phyloP scores from a whole-genome alignment of 2,888 invertebrate species.

The Trissolcus japonicus region DNA sequence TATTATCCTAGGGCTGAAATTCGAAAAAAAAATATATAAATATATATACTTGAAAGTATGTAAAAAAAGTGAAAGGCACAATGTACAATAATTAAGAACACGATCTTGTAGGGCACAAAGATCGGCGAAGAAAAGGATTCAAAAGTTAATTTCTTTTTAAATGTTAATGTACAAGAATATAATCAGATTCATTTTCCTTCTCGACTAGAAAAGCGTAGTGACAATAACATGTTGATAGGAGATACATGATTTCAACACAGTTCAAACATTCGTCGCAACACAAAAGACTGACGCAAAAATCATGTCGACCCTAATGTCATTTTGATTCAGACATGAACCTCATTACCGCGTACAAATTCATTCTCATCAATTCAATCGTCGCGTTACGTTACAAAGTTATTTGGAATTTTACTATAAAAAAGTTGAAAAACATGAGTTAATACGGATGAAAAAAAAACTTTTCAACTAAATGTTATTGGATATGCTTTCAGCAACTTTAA shows the following conservation, averaged over 20 bases:
- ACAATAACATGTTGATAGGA: slow-evolving; percentile 3
- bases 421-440: background rate
- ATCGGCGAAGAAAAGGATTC: background rate
- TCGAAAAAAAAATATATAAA: slow-evolving; percentile 27
- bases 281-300: background rate
- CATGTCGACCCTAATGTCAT: background rate
- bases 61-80: slow-evolving; percentile 27
- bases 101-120: background rate
- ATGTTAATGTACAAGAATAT: slow-evolving; percentile 10
- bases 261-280: slow-evolving; percentile 1
- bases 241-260: slow-evolving; percentile 1
- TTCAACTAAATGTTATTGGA: background rate
- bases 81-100: slow-evolving; percentile 2
- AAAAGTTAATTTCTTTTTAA: slow-evolving; percentile 1
- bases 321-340: background rate
- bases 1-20: slow-evolving; percentile 21
- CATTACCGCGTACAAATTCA: background rate
- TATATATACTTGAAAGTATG: slow-evolving; percentile 23
- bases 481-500: background rate
- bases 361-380: slow-evolving; percentile 1
- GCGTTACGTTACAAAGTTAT: background rate
- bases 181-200: slow-evolving; percentile 23
- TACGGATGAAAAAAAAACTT: background rate
- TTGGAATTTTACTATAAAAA: background rate
- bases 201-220: slow-evolving; percentile 46